A percentile compares a stretch with the other conserved stretches of the same genome.
These are phyloP conservation scores for Fukomys damarensis DNA, from an alignment of 2,113 vertebrate genomes.

Conservation along the genomic window DNA sequence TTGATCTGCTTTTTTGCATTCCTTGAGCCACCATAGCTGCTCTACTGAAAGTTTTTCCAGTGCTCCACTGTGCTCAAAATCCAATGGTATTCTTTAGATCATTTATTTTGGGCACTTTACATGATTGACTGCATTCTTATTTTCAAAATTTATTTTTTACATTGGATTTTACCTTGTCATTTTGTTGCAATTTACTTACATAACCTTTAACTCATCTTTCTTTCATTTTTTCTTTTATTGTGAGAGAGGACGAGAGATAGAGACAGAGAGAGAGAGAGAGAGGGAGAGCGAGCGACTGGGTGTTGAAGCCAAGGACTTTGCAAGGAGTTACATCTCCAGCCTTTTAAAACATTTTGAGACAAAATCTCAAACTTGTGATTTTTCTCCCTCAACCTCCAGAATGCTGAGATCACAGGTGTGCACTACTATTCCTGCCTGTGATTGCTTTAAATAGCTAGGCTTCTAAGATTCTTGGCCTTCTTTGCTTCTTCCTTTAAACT, in stretches of 20 bases:
- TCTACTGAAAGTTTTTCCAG: not conserved
- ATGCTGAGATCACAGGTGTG: not conserved
- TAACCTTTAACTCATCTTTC: not conserved
- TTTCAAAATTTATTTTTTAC: constrained; percentile 30
- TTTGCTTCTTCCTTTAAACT: not conserved
- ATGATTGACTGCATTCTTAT: not conserved
- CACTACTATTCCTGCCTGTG: not conserved
- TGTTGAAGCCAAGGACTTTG: not conserved
- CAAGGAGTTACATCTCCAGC: not conserved
- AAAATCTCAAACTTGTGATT: not conserved
- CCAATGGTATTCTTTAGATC: not conserved
- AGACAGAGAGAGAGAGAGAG: not conserved
- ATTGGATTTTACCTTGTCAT: not conserved
- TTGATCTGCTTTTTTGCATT: not conserved
- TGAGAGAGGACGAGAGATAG: too few relatives aligned
- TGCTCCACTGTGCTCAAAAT: not conserved
- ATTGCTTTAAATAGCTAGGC: not conserved
- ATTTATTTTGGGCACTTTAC: not conserved
- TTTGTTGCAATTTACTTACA: not conserved
- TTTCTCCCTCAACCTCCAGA: not conserved
- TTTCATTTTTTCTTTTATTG: not conserved
- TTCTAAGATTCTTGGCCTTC: not conserved
- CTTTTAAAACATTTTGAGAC: not conserved
- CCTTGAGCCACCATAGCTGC: not conserved
- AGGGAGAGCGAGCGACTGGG: not conserved